Percentiles rank a stretch among this genome's conserved stretches.
phyloP scores from a whole-genome alignment of 2,113 vertebrate genomes.

The Callionymus lyra region DNA sequence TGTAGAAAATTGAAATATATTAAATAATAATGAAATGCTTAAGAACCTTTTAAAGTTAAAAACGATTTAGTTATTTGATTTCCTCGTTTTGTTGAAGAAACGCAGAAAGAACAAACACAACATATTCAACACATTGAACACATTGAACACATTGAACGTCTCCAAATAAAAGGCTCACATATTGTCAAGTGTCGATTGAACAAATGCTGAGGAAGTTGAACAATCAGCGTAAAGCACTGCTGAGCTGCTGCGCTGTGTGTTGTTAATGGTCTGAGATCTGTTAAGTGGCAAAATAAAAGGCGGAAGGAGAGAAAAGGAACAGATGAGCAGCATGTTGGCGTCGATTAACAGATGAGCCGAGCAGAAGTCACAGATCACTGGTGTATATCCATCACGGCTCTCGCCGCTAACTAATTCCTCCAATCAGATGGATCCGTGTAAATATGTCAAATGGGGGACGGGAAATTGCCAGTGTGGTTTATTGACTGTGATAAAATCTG shows the following conservation, averaged over 20 bases:
- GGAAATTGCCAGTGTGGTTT: conserved; percentile 98
- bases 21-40: too few species aligned
- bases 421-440: conserved; percentile 99
- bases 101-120: too few species aligned
- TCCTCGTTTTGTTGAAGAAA: too few species aligned
- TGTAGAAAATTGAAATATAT: too few species aligned
- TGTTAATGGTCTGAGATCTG: conserved; percentile 8
- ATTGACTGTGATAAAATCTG: conserved; percentile 99
- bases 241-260: too few species aligned
- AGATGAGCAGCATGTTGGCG: conserved; percentile 47
- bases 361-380: conserved; percentile 93
- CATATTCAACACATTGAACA: too few species aligned
- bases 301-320: conserved; percentile 42
- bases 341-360: conserved; percentile 61
- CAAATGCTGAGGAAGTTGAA: too few species aligned
- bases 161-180: neutral
- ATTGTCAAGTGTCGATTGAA: too few species aligned
- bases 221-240: too few species aligned
- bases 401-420: conserved; percentile 98
- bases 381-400: conserved; percentile 98
- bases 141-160: neutral
- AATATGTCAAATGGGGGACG: conserved; percentile 98
- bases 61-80: too few species aligned
- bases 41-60: too few species aligned
- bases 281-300: conserved; percentile 61